A percentile compares a stretch with the other conserved stretches of the same genome.
Conservation (phyloP, 2,888 invertebrate genomes). For the Harmothoe impar region DNA sequence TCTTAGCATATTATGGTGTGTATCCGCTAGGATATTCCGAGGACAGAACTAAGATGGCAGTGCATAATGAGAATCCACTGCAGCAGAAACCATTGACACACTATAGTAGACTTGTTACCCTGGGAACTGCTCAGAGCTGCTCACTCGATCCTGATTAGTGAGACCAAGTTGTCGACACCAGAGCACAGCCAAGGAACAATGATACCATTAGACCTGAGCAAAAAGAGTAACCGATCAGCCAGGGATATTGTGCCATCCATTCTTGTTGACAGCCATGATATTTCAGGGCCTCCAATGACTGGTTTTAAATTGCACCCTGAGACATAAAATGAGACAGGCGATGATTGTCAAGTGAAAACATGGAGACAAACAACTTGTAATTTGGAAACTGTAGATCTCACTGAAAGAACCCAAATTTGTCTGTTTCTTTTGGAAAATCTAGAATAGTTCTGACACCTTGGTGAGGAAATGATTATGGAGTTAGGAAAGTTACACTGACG, state of each 20-base stretch:
- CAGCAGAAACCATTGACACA: too few species aligned
- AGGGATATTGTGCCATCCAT: conserved; percentile 13
- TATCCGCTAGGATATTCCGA: too few species aligned
- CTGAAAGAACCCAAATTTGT: neutral
- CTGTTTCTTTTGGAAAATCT: too few species aligned
- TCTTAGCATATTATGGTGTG: too few species aligned
- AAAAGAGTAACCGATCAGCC: neutral
- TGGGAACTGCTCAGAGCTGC: neutral
- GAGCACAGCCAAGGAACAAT: neutral
- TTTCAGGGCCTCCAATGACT: neutral
- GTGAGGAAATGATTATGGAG: too few species aligned
- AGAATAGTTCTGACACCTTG: too few species aligned
- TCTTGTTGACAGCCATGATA: conserved; percentile 7
- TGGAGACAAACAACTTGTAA: conserved; percentile 4
- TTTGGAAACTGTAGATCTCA: conserved; percentile 21
- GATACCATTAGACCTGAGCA: neutral
- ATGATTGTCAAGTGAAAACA: neutral
- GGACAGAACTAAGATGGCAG: too few species aligned
- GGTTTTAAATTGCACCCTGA: neutral
- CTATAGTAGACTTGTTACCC: neutral
- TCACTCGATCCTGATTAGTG: neutral
- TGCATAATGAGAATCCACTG: too few species aligned
- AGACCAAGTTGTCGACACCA: neutral
- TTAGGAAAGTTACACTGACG: too few species aligned
- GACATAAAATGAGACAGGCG: neutral